A percentile compares a stretch with the other conserved stretches of the same genome.
Evolutionary conservation across 1,140 invertebrate genomes (phyloP).

Genomic region (Choristoneura fumiferana): DNA sequence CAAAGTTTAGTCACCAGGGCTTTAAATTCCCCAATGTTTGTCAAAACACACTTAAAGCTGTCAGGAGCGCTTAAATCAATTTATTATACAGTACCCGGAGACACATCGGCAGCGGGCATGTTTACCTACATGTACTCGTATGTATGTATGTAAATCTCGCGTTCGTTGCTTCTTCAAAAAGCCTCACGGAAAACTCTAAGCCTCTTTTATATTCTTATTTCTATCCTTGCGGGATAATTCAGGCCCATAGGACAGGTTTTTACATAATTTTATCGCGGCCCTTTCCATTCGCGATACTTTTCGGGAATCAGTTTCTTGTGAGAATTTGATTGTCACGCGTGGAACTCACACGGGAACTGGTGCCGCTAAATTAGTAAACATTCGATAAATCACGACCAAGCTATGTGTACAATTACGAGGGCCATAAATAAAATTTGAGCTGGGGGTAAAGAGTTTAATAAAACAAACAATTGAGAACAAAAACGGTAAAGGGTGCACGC

Average conservation of each 20-base stretch:
- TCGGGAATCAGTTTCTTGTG: conserved; percentile 41
- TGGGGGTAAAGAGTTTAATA: conserved; percentile 58
- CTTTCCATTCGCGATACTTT: conserved; percentile 54
- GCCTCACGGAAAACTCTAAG: conserved; percentile 68
- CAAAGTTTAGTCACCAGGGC: conserved; percentile 64
- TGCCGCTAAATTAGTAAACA: conserved; percentile 55
- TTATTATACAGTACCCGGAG: conserved; percentile 69
- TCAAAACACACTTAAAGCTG: conserved; percentile 74
- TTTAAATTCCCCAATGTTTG: conserved; percentile 73
- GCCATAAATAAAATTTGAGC: conserved; percentile 61
- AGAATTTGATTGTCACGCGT: conserved; percentile 41
- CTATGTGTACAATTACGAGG: conserved; percentile 48
- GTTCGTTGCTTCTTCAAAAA: conserved; percentile 65
- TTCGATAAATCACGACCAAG: conserved; percentile 52
- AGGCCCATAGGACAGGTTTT: conserved; percentile 69
- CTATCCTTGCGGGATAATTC: conserved; percentile 73
- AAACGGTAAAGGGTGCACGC: conserved; percentile 57
- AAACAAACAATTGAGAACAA: conserved; percentile 64
- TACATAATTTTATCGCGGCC: conserved; percentile 69
- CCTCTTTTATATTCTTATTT: conserved; percentile 73
- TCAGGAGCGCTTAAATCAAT: conserved; percentile 74
- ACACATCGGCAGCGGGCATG: conserved; percentile 54
- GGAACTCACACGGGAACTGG: conserved; percentile 36
- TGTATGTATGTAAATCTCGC: conserved; percentile 57
- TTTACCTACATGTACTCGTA: conserved; percentile 48